Conservation (phyloP, 2,797 vertebrate genomes). For the Myotis myotis region DNA sequence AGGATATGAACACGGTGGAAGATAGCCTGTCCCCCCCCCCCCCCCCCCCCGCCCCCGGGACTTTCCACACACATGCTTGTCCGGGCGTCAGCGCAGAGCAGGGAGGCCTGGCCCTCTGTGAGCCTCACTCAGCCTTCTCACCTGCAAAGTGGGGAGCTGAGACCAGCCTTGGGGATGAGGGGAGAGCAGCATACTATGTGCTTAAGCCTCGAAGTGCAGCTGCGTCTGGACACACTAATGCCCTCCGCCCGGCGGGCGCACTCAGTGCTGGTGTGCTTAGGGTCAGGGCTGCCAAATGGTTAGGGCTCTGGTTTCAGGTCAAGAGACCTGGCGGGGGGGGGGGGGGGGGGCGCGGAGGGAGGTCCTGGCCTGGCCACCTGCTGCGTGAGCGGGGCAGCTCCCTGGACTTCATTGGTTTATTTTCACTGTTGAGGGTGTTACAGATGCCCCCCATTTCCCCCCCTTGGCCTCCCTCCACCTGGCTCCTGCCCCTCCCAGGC, state of each 20-base stretch:
- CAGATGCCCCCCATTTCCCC: too few relatives aligned
- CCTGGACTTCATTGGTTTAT: too few relatives aligned
- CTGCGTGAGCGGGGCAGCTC: neutral
- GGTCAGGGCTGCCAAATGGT: neutral
- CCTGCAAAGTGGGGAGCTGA: neutral
- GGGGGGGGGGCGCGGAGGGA: neutral
- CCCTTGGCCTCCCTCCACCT: too few relatives aligned
- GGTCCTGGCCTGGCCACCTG: neutral
- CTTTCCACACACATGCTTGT: rapidly evolving
- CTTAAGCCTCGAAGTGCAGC: rapidly evolving
- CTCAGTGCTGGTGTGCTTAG: rapidly evolving
- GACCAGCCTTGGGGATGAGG: neutral
- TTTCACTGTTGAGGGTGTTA: too few relatives aligned
- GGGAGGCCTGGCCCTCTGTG: neutral
- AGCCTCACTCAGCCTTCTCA: neutral
- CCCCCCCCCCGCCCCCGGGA: rapidly evolving
- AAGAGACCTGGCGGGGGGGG: too few relatives aligned
- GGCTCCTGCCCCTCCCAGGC: too few relatives aligned
- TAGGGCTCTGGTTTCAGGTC: neutral
- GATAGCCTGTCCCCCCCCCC: too few relatives aligned
- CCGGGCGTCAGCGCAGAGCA: neutral
- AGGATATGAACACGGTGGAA: too few relatives aligned
- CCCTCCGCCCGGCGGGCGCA: rapidly evolving
- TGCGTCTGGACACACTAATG: rapidly evolving
- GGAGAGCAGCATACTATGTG: neutral